Conservation (phyloP, 2,113 vertebrate genomes). For the Lanius ludovicianus region DNA sequence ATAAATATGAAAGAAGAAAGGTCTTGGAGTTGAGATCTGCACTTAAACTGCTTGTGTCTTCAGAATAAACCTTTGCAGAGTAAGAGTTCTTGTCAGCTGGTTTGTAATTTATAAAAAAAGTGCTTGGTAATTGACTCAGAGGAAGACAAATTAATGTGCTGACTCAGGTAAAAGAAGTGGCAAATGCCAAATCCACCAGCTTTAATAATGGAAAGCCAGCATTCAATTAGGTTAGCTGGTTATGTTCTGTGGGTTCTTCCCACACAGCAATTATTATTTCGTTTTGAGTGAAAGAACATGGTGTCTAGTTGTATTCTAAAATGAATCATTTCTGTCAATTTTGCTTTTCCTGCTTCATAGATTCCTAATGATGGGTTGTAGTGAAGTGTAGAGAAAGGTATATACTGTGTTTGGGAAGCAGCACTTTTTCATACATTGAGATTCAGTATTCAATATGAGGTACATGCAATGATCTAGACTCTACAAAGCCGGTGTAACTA, state of each 20-base stretch:
- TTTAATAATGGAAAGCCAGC: conserved; percentile 17
- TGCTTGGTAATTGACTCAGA: background rate
- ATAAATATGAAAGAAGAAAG: background rate
- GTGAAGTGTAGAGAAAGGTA: background rate
- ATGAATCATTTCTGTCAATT: conserved; percentile 49
- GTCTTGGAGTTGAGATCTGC: background rate
- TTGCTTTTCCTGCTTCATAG: conserved; percentile 54
- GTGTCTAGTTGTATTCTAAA: conserved; percentile 35
- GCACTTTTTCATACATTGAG: background rate
- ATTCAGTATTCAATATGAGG: background rate
- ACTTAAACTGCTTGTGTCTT: background rate
- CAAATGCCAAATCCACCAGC: conserved; percentile 11
- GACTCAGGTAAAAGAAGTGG: background rate
- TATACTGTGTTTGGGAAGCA: background rate
- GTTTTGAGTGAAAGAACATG: background rate
- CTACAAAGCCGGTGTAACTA: background rate
- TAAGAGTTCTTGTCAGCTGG: background rate
- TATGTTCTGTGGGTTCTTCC: conserved; percentile 27
- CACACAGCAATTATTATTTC: conserved; percentile 29
- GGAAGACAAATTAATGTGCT: conserved; percentile 4
- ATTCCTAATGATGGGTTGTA: conserved; percentile 27
- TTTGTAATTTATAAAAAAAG: background rate
- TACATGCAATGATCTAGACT: background rate
- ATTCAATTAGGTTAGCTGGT: conserved; percentile 42
- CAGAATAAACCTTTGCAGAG: background rate